Percentiles rank a stretch among this genome's conserved stretches.
phyloP scores from a whole-genome alignment of 2,797 vertebrate species.

The Carduelis carduelis region DNA sequence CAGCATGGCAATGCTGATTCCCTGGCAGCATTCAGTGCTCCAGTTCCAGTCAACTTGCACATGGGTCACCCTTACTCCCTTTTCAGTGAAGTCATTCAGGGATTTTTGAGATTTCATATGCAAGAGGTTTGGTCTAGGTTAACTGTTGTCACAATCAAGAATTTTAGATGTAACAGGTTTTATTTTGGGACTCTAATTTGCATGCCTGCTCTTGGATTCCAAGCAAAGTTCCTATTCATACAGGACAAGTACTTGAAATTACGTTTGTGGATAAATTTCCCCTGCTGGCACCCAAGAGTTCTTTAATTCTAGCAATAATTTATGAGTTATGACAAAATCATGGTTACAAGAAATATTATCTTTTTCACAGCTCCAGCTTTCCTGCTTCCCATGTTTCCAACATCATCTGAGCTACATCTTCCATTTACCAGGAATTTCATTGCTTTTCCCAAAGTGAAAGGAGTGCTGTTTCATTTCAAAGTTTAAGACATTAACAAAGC shows the following conservation, averaged over 20 bases:
- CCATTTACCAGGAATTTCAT: background rate
- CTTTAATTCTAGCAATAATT: background rate
- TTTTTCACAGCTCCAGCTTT: background rate
- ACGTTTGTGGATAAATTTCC: background rate
- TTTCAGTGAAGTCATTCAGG: background rate
- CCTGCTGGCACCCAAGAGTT: background rate
- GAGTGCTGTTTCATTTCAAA: background rate
- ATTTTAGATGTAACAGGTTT: fast-evolving
- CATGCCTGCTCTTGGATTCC: background rate
- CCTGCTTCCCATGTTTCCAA: background rate
- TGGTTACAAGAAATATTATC: background rate
- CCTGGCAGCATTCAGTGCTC: background rate
- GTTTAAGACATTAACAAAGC: background rate
- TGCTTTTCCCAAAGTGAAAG: background rate
- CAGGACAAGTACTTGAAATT: background rate
- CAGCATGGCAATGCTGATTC: background rate
- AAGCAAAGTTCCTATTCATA: background rate
- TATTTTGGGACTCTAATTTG: background rate
- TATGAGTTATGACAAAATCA: background rate
- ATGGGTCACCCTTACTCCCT: background rate
- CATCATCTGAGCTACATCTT: background rate
- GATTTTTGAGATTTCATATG: background rate
- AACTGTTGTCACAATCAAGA: background rate
- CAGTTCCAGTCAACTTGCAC: background rate
- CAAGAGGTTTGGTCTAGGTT: background rate